Percentiles rank a stretch among this genome's conserved stretches.
Conservation (phyloP, 2,113 vertebrate genomes). For the Eulemur rufifrons region DNA sequence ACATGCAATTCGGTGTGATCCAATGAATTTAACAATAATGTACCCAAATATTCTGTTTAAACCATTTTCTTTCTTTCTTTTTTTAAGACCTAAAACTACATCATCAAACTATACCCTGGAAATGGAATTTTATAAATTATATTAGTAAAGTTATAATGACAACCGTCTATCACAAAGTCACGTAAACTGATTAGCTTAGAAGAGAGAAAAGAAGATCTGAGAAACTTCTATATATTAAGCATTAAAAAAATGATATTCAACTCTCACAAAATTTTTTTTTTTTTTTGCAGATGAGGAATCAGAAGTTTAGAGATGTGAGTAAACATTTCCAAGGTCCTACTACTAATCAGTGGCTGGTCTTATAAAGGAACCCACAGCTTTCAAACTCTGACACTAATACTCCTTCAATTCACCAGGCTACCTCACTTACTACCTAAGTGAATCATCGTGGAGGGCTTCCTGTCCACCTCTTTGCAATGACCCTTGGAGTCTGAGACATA, state of each 20-base stretch:
- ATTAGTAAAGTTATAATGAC: neutral
- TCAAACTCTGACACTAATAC: neutral
- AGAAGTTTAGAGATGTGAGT: neutral
- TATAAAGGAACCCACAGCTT: neutral
- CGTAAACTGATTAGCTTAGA: neutral
- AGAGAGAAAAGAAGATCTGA: constrained; percentile 61
- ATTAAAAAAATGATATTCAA: neutral
- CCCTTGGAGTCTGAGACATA: neutral
- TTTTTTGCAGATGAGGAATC: constrained; percentile 2
- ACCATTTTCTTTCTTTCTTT: neutral
- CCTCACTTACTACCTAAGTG: neutral
- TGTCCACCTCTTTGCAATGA: neutral
- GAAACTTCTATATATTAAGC: neutral
- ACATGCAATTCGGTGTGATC: neutral
- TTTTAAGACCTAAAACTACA: neutral
- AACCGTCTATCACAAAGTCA: neutral
- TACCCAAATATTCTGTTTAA: neutral
- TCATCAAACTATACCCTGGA: neutral
- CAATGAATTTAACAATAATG: neutral
- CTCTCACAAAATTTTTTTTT: neutral
- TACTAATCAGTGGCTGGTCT: neutral
- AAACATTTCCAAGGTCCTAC: neutral
- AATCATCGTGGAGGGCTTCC: neutral
- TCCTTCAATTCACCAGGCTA: neutral
- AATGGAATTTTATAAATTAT: neutral